These are phyloP conservation scores for Ginglymostoma cirratum DNA, from an alignment of 2,113 vertebrate species.

Conservation along the genomic window DNA sequence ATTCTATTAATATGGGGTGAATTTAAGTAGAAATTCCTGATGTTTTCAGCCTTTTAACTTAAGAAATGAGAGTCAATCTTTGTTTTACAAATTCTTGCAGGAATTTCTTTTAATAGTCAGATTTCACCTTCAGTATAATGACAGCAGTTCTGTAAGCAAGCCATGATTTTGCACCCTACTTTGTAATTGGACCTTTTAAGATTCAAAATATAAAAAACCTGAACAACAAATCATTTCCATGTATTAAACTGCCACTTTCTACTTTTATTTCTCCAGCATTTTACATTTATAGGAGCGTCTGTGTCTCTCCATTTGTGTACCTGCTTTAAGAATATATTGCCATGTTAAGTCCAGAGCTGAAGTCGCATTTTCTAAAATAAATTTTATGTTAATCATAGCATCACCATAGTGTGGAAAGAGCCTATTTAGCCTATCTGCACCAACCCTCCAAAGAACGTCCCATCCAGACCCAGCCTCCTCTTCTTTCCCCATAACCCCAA, in stretches of 20 bases:
- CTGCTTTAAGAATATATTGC: not conserved
- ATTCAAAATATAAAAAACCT: not conserved
- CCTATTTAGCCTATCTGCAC: no score
- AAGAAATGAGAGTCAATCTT: not conserved
- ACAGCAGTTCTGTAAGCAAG: not conserved
- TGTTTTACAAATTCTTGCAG: not conserved
- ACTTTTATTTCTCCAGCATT: not conserved
- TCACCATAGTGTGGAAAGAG: no score
- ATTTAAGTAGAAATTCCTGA: not conserved
- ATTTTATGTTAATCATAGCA: not conserved
- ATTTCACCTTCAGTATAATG: not conserved
- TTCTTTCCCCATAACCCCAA: no score
- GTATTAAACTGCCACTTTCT: not conserved
- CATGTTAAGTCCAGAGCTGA: not conserved
- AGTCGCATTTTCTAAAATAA: not conserved
- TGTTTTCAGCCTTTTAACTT: not conserved
- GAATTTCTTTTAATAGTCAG: not conserved
- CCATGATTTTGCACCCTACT: not conserved
- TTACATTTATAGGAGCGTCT: not conserved
- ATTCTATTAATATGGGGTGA: not conserved
- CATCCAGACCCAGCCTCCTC: no score
- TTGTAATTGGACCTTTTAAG: not conserved
- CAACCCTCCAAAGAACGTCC: no score
- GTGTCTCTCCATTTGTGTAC: not conserved
- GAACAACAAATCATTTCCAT: not conserved